These are phyloP conservation scores for Rhipidura dahli DNA, from an alignment of 2,113 vertebrate species.

Conservation along the genomic window DNA sequence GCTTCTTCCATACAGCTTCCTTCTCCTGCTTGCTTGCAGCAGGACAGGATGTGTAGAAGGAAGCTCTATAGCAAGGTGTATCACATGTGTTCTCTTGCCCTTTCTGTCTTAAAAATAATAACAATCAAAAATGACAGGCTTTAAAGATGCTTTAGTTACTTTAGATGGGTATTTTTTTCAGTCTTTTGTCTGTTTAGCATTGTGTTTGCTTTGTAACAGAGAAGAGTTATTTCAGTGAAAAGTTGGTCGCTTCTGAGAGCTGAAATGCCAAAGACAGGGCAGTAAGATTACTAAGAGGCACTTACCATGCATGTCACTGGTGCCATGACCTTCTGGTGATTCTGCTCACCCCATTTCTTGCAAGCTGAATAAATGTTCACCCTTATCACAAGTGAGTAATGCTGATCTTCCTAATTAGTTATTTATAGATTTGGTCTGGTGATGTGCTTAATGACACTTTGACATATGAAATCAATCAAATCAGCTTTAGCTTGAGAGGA, in stretches of 20 bases:
- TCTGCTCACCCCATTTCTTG: neutral
- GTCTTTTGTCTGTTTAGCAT: neutral
- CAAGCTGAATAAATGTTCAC: neutral
- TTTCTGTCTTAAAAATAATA: neutral
- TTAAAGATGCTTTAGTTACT: neutral
- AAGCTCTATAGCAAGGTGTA: neutral
- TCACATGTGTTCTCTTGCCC: neutral
- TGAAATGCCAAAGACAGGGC: neutral
- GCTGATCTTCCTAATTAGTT: neutral
- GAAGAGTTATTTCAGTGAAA: neutral
- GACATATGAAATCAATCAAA: neutral
- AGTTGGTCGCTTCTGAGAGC: neutral
- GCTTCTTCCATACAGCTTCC: neutral
- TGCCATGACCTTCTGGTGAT: neutral
- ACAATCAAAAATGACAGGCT: neutral
- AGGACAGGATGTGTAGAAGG: neutral
- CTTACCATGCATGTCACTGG: fast-evolving
- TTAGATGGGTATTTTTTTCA: neutral
- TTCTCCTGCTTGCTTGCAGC: neutral
- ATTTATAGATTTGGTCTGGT: neutral
- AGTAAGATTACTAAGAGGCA: neutral
- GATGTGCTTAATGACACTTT: neutral
- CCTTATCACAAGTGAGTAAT: neutral
- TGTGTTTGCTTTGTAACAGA: neutral
- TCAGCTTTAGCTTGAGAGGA: neutral